Evolutionary conservation across 2,888 invertebrate species (phyloP).

Genomic region (Matsumyia berberina): DNA sequence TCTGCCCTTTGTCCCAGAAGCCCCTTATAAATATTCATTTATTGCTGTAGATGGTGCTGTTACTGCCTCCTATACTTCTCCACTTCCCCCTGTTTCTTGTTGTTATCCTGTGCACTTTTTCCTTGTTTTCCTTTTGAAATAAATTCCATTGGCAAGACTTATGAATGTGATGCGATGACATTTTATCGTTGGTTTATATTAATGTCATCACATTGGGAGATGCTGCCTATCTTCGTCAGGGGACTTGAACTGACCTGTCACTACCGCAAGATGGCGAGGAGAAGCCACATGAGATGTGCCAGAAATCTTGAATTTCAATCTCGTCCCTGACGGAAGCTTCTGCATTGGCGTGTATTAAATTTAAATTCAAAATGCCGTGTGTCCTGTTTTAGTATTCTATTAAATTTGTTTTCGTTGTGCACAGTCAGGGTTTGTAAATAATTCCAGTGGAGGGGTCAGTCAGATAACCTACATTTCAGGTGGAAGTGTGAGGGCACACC

Average conservation of each 20-base stretch:
- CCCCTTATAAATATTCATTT: constrained; percentile 53
- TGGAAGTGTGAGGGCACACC: too few species aligned
- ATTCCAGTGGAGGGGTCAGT: background rate
- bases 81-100: constrained; percentile 10
- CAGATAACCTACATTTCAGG: too few species aligned
- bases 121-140: background rate
- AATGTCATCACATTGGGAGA: constrained; percentile 17
- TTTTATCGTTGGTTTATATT: constrained; percentile 34
- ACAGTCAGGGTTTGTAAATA: constrained; percentile 5
- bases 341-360: background rate
- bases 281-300: constrained; percentile 15
- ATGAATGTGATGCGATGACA: constrained; percentile 37
- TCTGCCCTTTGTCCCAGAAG: constrained; percentile 38
- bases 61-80: background rate
- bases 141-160: constrained; percentile 52
- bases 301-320: constrained; percentile 32
- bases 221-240: background rate
- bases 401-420: constrained; percentile 12
- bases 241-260: constrained; percentile 15
- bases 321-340: background rate
- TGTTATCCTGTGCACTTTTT: background rate
- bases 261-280: background rate
- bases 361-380: constrained; percentile 6
- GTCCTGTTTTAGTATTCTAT: constrained; percentile 21
- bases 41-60: constrained; percentile 11